Conservation (phyloP, 1,140 invertebrate genomes). For the Drosophila baimaii region DNA sequence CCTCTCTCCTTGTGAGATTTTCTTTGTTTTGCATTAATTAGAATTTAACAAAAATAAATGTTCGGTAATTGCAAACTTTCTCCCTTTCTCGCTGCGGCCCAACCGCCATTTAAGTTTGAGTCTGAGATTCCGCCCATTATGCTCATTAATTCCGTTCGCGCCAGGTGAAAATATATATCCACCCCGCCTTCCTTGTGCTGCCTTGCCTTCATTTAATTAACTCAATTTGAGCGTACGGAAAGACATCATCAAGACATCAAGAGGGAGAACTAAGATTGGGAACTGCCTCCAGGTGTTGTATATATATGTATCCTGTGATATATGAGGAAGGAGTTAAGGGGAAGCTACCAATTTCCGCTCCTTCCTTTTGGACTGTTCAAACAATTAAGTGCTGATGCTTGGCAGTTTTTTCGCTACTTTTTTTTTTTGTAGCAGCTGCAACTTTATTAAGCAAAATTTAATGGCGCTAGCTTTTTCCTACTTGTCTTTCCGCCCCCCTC, state of each 20-base stretch:
- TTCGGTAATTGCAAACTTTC: conserved; percentile 78
- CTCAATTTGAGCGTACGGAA: conserved; percentile 58
- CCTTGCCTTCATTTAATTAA: conserved; percentile 45
- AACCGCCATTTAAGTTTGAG: conserved; percentile 13
- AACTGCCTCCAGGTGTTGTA: conserved; percentile 37
- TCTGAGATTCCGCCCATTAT: conserved; percentile 33
- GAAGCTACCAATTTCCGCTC: conserved; percentile 17
- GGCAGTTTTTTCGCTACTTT: conserved; percentile 63
- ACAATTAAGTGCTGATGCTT: conserved; percentile 83
- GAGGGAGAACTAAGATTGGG: conserved; percentile 23
- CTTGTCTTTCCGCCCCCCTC: conserved; percentile 6
- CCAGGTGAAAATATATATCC: conserved; percentile 34
- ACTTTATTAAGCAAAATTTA: conserved; percentile 83
- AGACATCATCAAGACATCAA: conserved; percentile 71
- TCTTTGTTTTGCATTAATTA: conserved; percentile 69
- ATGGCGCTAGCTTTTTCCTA: conserved; percentile 46
- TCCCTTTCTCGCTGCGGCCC: conserved; percentile 25
- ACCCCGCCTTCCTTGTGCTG: not conserved
- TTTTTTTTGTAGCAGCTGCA: conserved; percentile 62
- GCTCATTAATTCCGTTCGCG: conserved; percentile 75
- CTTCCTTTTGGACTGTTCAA: conserved; percentile 31
- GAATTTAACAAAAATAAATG: conserved; percentile 82
- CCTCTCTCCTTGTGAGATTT: conserved; percentile 9
- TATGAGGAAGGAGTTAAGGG: conserved; percentile 7
- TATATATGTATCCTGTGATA: conserved; percentile 1